Evolutionary conservation across 2,113 vertebrate species (phyloP), one percentile per base, ranked within the genome.

Genomic region (Rhineura floridana): DNA sequence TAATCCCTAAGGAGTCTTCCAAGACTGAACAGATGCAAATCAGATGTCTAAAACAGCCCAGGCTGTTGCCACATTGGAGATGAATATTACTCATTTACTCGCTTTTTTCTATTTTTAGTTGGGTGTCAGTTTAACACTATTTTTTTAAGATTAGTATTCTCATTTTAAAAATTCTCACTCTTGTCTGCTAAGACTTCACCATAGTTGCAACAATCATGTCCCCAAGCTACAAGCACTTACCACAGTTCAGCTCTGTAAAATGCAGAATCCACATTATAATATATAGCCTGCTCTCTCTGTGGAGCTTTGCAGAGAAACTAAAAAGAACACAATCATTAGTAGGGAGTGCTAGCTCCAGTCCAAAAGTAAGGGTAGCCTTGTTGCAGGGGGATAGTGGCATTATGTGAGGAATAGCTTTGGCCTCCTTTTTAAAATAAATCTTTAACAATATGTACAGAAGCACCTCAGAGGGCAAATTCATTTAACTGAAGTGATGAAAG

Each of bases 211-310:
- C 0, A 1, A 92, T 19, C 55, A 59, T 70, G 44, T 91, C 76
- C 62, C 1, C 30, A 86, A 85, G 36, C 81, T 83, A 81, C 81
- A 87, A 46, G 36, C 83, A 92, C 85, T 86, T 92, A 90, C 86
- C 69, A 46, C n/a, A 93, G 85, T 93, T 95, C 93, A 96, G 75
- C 89, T 90, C 87, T 93, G 77, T 67, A 87, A 93, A 93, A 90
- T 90, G 72, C 88, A 92, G 44, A 75, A 75, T 75, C 25, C 25
- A 85, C 25, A 75, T 50, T 63, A 52, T 46, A 81, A n/a, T 8
- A 52, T n/a, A 30, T 69, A 67, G 12, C 30, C 44, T 86, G n/a
- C 46, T 79, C n/a, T 73, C 13, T 28, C 21, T 36, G n/a, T 59
- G 48, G 69, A 30, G 28, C 25, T 73, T 30, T 42, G 33, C 48